These are phyloP conservation scores for Sinocyclocheilus grahami DNA, from an alignment of 2,113 vertebrate species.

Conservation along the genomic window DNA sequence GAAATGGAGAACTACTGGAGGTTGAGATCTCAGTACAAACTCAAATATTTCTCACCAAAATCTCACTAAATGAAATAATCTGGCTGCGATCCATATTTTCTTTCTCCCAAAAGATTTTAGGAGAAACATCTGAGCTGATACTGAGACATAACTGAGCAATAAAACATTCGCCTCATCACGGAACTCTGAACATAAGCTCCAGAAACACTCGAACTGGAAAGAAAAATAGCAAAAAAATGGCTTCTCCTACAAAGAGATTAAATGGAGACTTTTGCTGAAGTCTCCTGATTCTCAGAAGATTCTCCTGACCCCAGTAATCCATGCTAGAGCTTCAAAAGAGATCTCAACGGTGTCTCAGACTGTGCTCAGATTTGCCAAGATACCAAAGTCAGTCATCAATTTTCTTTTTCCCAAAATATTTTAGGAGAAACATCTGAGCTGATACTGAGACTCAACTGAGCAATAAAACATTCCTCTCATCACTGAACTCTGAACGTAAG, in stretches of 20 bases:
- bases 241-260: too few species aligned
- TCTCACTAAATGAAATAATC: neutral
- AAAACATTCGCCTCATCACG: neutral
- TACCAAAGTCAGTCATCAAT: too few species aligned
- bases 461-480: neutral
- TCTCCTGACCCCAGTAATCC: too few species aligned
- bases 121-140: neutral
- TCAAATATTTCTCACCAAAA: neutral
- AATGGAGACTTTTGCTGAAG: too few species aligned
- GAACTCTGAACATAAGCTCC: neutral
- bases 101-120: neutral
- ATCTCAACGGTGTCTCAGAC: too few species aligned
- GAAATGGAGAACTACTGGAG: neutral
- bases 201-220: neutral
- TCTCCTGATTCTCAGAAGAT: too few species aligned
- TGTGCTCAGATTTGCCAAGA: too few species aligned
- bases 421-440: neutral
- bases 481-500: neutral
- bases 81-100: neutral
- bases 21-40: neutral
- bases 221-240: too few species aligned
- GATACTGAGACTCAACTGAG: neutral
- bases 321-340: too few species aligned
- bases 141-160: neutral
- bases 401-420: neutral